Evolutionary conservation across 2,113 vertebrate species (phyloP), one percentile per base, ranked within the genome.

Genomic region (Melanerpes formicivorus): DNA sequence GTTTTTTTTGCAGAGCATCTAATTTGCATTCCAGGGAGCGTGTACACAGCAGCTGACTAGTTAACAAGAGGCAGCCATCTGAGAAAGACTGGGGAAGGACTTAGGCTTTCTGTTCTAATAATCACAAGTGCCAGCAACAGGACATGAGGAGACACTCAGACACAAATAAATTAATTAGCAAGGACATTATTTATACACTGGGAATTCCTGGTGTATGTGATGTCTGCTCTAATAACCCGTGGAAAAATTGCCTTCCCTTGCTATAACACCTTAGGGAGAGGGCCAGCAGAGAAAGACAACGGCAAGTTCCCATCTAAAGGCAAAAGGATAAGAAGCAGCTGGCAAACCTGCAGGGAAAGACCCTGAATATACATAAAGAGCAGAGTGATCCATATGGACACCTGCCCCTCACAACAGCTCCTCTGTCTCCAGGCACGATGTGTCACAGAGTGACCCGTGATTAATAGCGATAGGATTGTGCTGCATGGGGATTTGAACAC

Each of bases 111-210:
- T 89, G 50, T 94, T 85, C 71, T 90, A 81, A 88, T 95, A 95
- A 95, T 81, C 79, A 73, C 64, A 90, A 71, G 16, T 66, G 92
- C 62, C 83, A 76, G 50, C 72, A 75, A 87, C 64, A 90, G 52
- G 56, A 40, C 46, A 50, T 50, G 54, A 80, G 13, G 30, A 96
- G 42, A 93, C 14, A 76, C 80, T 95, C 48, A 81, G 88, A 80
- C 90, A 76, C 72, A 95, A 96, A 95, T 87, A 93, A 95, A 96
- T 93, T 96, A 97, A 97, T 96, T 96, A 96, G 50, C 91, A 75
- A 91, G 63, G 94, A 95, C 95, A 95, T 94, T 95, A 95, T 93
- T 96, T 96, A 96, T 95, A 93, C 91, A 93, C 44, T 85, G 94
- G 90, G 94, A 96, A 96, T 97, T 96, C 87, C 82, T 93, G 52